Conservation (phyloP, 2,888 invertebrate species). For the Agonum fuliginosum region DNA sequence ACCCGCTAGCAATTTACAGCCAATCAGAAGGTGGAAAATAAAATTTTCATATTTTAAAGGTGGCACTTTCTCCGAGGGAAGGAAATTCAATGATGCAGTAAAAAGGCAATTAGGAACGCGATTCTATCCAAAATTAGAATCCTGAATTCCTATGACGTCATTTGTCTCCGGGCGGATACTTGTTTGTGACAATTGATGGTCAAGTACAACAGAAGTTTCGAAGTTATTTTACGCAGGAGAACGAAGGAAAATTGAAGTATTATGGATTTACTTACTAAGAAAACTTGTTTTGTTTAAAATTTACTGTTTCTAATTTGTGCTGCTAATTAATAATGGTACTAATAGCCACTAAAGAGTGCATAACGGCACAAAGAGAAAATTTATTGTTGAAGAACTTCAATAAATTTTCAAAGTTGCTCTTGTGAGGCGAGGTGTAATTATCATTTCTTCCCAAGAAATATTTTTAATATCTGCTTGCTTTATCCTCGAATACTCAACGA, state of each 20-base stretch:
- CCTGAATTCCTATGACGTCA: background rate
- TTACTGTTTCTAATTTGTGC: background rate
- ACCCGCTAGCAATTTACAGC: constrained; percentile 4
- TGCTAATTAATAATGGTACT: background rate
- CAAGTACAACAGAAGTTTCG: too few species aligned
- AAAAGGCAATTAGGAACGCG: constrained; percentile 50
- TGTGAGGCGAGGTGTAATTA: background rate
- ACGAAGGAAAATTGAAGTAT: too few species aligned
- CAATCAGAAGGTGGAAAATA: constrained; percentile 9
- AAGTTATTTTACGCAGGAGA: too few species aligned
- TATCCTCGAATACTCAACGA: background rate
- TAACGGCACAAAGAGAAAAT: too few species aligned
- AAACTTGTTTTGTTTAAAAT: background rate
- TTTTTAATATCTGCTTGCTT: background rate
- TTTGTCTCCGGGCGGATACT: background rate
- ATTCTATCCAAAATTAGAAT: constrained; percentile 35
- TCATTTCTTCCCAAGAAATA: background rate
- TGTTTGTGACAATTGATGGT: background rate
- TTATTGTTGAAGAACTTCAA: background rate
- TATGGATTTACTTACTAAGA: too few species aligned
- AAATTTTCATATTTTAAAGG: constrained; percentile 51
- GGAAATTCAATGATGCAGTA: background rate
- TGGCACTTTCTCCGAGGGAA: background rate
- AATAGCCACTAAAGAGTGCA: background rate
- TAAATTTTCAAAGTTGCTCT: background rate